Evolutionary conservation across 2,888 invertebrate species (phyloP), one percentile per base, ranked within the genome.

Genomic region (Spodoptera littoralis): DNA sequence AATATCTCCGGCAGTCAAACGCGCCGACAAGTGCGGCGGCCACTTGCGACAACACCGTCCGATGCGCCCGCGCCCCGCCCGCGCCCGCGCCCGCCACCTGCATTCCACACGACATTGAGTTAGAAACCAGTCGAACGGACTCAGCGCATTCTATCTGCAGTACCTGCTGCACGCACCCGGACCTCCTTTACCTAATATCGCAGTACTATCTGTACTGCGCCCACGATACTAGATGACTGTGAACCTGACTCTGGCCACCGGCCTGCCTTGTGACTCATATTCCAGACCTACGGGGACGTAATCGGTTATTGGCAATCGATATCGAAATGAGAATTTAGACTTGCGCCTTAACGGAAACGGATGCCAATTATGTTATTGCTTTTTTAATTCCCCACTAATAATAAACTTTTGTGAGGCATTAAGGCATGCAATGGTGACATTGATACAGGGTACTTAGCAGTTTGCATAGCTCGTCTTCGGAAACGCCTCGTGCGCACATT

Each of bases 1-100:
- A 94, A 94, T 93, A 93, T 93, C 93, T 93, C 92, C 88, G 87
- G 88, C 92, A 90, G 91, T 93, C 93, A 93, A 93, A 93, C 92
- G 93, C 89, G 92, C 93, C 94, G 93, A 92, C 94, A 93, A 94
- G 93, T 93, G 94, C 92, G 92, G 84, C 87, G 88, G 89, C 90
- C 92, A 92, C 93, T 93, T 92, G 92, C 92, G 93, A 93, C 93
- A 92, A 92, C 92, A 91, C 88, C 88, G 90, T 84, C 84, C 91
- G 90, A 90, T 90, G 92, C 88, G 87, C 87, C 86, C 81, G 84
- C 82, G 81, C 81, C 80, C 73, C 68, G 77, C 75, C 74, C 70
- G 73, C 75, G 72, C 77, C 73, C 74, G 65, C 62, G 27, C 66
- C 68, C 76, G 59, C 67, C 79, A 86, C 88, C 89, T 90, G 91